Conservation (phyloP, 2,888 invertebrate genomes). For the Polydrusus cervinus region DNA sequence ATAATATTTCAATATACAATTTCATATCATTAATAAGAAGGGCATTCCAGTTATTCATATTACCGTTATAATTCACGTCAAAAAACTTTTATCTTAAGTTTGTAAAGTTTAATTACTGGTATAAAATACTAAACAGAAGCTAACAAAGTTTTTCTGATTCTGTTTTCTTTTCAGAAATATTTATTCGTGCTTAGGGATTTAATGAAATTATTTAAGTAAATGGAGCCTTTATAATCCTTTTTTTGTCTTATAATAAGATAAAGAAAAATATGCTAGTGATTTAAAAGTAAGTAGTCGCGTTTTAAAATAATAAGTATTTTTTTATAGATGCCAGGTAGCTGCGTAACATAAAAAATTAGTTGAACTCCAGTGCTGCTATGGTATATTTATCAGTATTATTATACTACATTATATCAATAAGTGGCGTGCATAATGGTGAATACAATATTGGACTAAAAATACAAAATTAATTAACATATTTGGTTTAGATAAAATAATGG, state of each 20-base stretch:
- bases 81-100: conserved; percentile 1
- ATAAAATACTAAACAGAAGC: conserved; percentile 17
- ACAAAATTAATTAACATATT: no score
- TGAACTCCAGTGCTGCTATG: no score
- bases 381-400: no score
- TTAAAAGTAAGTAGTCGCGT: background rate
- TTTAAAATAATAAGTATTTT: no score
- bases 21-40: background rate
- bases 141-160: conserved; percentile 22
- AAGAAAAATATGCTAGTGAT: background rate
- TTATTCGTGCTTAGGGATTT: conserved; percentile 15
- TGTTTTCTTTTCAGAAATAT: conserved; percentile 19
- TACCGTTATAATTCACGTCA: conserved; percentile 8
- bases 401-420: no score
- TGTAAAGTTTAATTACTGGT: conserved; percentile 21
- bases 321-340: no score
- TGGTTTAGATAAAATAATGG: no score
- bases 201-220: conserved; percentile 10
- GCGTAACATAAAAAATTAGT: no score
- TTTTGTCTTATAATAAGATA: background rate
- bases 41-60: background rate
- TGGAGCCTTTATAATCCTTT: background rate
- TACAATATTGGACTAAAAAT: no score
- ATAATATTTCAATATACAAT: no score
- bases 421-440: no score